phyloP scores from a whole-genome alignment of 2,888 invertebrate genomes.

The Sinopyrophorus schimmeli region DNA sequence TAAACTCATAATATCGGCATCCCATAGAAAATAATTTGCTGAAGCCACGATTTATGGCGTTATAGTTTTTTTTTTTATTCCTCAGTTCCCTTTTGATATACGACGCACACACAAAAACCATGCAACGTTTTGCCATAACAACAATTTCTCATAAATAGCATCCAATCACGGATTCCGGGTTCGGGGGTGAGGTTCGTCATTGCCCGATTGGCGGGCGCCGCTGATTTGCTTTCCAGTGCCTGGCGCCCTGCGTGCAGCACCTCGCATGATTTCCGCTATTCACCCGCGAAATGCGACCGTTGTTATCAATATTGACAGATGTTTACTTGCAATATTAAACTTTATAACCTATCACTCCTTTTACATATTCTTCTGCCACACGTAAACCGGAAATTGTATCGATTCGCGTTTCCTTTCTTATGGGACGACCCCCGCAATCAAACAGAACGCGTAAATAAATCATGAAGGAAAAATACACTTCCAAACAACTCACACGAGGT shows the following conservation, averaged over 20 bases:
- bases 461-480: too few species aligned
- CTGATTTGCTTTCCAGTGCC: slow-evolving; percentile 45
- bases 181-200: slow-evolving; percentile 38
- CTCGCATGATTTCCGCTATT: slow-evolving; percentile 45
- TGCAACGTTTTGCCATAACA: slow-evolving; percentile 29
- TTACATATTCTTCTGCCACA: slow-evolving; percentile 24
- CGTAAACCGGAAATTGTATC: slow-evolving; percentile 20
- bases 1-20: slow-evolving; percentile 14
- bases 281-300: slow-evolving; percentile 39
- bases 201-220: slow-evolving; percentile 41
- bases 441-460: too few species aligned
- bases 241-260: slow-evolving; percentile 43
- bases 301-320: slow-evolving; percentile 41
- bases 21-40: background rate
- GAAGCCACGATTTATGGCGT: slow-evolving; percentile 13
- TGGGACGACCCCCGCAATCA: too few species aligned
- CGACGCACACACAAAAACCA: slow-evolving; percentile 18
- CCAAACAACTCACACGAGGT: too few species aligned
- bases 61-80: slow-evolving; percentile 17
- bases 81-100: too few species aligned
- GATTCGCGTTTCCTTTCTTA: too few species aligned
- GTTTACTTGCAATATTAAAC: slow-evolving; percentile 34
- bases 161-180: slow-evolving; percentile 40
- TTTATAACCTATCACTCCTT: slow-evolving; percentile 30
- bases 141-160: slow-evolving; percentile 44